phyloP scores from a whole-genome alignment of 1,140 invertebrate genomes.

The Zaprionus ornatus region DNA sequence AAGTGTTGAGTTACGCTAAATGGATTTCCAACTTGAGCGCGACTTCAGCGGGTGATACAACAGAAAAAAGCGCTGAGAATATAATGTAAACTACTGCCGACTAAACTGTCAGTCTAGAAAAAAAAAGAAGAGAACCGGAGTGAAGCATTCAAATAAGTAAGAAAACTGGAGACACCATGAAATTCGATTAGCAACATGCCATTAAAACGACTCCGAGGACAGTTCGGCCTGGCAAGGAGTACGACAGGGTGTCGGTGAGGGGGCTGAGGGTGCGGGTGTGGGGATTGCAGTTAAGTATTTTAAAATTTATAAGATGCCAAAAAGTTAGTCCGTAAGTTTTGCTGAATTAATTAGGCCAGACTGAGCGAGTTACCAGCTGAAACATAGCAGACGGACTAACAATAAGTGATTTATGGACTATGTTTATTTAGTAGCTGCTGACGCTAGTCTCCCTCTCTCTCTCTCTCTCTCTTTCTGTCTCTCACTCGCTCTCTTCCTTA shows the following conservation, averaged over 20 bases:
- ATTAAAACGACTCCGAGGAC: conserved; percentile 57
- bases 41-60: conserved; percentile 16
- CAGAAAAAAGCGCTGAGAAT: conserved; percentile 41
- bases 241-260: neutral
- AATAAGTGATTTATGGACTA: conserved; percentile 68
- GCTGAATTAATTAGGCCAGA: conserved; percentile 73
- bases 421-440: conserved; percentile 3
- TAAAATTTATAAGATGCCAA: conserved; percentile 82
- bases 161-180: conserved; percentile 68
- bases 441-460: neutral
- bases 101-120: conserved; percentile 63
- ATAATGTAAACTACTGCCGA: conserved; percentile 72
- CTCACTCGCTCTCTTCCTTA: neutral
- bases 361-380: conserved; percentile 28
- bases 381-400: conserved; percentile 35
- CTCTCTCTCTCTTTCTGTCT: neutral
- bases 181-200: conserved; percentile 81
- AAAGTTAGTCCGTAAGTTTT: conserved; percentile 75
- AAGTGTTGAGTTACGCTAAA: conserved; percentile 81
- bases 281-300: conserved; percentile 66
- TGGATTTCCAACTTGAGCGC: conserved; percentile 66
- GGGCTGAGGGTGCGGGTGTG: neutral
- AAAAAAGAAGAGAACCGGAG: conserved; percentile 9
- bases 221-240: conserved; percentile 7
- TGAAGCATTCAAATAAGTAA: conserved; percentile 43